These are phyloP conservation scores for Volucella inanis DNA, from an alignment of 2,888 invertebrate genomes.

Conservation along the genomic window DNA sequence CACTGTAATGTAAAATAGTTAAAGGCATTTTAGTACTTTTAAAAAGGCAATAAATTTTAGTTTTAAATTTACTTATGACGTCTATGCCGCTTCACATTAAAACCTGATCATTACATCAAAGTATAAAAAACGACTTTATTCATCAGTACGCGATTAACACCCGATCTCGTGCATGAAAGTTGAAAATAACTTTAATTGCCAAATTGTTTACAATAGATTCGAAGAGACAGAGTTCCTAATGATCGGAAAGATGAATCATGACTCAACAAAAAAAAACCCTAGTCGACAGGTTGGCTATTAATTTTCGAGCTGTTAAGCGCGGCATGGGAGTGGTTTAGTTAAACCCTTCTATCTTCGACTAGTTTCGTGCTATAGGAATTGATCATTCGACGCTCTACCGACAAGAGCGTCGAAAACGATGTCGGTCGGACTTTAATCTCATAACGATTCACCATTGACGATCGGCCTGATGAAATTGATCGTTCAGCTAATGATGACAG, in stretches of 20 bases:
- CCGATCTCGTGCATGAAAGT: constrained; percentile 7
- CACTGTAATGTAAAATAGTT: too few relatives aligned
- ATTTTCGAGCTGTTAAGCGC: constrained; percentile 41
- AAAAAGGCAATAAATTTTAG: too few relatives aligned
- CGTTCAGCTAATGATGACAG: constrained; percentile 65
- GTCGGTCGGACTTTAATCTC: constrained; percentile 47
- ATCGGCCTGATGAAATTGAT: constrained; percentile 49
- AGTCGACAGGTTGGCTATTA: constrained; percentile 65
- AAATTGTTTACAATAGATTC: constrained; percentile 31
- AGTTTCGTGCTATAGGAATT: constrained; percentile 29
- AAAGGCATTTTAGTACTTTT: too few relatives aligned
- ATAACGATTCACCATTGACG: constrained; percentile 24
- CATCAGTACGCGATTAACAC: constrained; percentile 24
- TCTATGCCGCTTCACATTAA: too few relatives aligned
- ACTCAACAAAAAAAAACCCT: constrained; percentile 30
- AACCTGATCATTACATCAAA: too few relatives aligned
- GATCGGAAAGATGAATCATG: constrained; percentile 3
- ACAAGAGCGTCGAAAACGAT: constrained; percentile 25
- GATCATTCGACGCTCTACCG: constrained; percentile 47
- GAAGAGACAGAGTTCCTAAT: not conserved
- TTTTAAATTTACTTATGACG: too few relatives aligned
- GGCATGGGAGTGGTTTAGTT: constrained; percentile 23
- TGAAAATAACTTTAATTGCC: constrained; percentile 26
- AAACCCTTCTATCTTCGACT: constrained; percentile 14
- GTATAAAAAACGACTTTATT: not conserved